Evolutionary conservation across 2,888 invertebrate genomes (phyloP).

Genomic region (Ecliptopera silaceata): DNA sequence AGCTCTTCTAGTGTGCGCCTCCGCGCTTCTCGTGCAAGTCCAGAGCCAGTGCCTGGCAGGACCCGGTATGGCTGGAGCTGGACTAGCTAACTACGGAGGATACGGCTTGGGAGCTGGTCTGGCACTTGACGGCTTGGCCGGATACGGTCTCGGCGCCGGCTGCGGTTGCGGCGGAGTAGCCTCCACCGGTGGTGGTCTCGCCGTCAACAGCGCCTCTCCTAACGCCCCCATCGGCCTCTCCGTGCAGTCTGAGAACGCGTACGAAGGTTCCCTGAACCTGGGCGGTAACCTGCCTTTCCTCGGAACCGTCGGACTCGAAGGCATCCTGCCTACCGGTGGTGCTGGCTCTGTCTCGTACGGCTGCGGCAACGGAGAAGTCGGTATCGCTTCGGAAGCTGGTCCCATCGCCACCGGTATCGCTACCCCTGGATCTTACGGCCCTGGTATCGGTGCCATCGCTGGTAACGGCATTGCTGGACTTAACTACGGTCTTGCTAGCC

Average conservation of each 20-base stretch:
- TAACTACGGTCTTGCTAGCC: slow-evolving; percentile 21
- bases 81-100: slow-evolving; percentile 10
- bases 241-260: slow-evolving; percentile 47
- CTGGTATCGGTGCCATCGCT: slow-evolving; percentile 9
- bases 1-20: slow-evolving; percentile 37
- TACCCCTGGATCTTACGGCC: slow-evolving; percentile 12
- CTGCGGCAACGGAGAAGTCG: slow-evolving; percentile 46
- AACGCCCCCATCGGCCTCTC: slow-evolving; percentile 42
- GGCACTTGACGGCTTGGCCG: slow-evolving; percentile 33
- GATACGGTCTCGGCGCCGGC: slow-evolving; percentile 15
- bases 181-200: slow-evolving; percentile 39
- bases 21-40: slow-evolving; percentile 40
- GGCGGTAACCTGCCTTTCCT: slow-evolving; percentile 55
- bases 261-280: slow-evolving; percentile 46
- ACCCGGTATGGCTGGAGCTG: slow-evolving; percentile 31
- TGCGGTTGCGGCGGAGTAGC: slow-evolving; percentile 36
- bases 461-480: slow-evolving; percentile 1
- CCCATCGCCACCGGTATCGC: slow-evolving; percentile 32
- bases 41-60: slow-evolving; percentile 29
- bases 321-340: slow-evolving; percentile 49
- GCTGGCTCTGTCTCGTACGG: slow-evolving; percentile 51
- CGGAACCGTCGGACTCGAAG: slow-evolving; percentile 49
- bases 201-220: slow-evolving; percentile 30
- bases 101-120: slow-evolving; percentile 20
- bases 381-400: slow-evolving; percentile 45